These are phyloP conservation scores for Phyllotreta striolata DNA, from an alignment of 2,888 invertebrate species.

Conservation along the genomic window DNA sequence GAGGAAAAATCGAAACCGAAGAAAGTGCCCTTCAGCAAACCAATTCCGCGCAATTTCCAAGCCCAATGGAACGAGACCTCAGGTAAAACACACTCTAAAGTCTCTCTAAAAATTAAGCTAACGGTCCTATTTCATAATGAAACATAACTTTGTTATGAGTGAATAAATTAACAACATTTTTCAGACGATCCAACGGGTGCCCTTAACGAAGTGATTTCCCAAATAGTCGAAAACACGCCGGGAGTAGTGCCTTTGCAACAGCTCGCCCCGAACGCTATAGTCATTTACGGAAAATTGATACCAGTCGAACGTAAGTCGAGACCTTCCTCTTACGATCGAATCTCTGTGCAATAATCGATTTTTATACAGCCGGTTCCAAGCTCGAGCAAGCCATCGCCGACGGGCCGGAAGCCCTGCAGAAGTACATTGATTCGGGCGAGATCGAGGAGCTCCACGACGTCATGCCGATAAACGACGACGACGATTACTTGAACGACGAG, in stretches of 20 bases:
- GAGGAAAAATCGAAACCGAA: conserved; percentile 79
- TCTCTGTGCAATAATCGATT: background rate
- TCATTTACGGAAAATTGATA: conserved; percentile 84
- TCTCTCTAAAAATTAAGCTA: too few species aligned
- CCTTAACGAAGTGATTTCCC: conserved; percentile 73
- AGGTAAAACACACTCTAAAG: too few species aligned
- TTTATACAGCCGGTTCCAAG: conserved; percentile 71
- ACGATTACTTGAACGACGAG: conserved; percentile 61
- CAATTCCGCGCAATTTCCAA: conserved; percentile 95
- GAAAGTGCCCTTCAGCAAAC: conserved; percentile 93
- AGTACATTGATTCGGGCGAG: conserved; percentile 80
- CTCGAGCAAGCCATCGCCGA: conserved; percentile 79
- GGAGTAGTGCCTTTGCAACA: conserved; percentile 81
- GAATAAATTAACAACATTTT: conserved; percentile 27
- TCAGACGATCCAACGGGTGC: conserved; percentile 62
- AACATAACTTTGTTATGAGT: conserved; percentile 16
- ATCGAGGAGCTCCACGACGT: conserved; percentile 82
- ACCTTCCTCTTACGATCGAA: background rate
- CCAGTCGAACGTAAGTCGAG: conserved; percentile 71
- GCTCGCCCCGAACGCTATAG: conserved; percentile 80
- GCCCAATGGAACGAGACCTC: conserved; percentile 92
- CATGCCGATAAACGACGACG: conserved; percentile 73
- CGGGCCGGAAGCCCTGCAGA: conserved; percentile 79
- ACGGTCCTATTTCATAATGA: background rate
- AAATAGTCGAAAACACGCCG: conserved; percentile 79